Evolutionary conservation across 1,140 invertebrate species (phyloP).

Genomic region (Diploscapter pachys): DNA sequence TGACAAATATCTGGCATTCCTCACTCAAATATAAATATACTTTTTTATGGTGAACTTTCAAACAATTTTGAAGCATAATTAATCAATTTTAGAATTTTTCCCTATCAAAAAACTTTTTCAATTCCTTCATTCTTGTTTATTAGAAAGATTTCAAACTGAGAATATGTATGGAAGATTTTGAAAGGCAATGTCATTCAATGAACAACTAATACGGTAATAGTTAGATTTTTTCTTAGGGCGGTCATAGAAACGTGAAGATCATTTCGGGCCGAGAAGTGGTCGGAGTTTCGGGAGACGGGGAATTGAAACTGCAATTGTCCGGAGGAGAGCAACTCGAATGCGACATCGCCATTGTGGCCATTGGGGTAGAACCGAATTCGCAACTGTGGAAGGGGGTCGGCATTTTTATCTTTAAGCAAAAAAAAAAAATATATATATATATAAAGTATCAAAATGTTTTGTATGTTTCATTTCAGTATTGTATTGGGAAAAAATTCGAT

Average conservation of each 20-base stretch:
- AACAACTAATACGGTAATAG: neutral
- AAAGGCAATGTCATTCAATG: neutral
- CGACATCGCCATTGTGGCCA: slow-evolving; percentile 90
- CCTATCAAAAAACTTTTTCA: neutral
- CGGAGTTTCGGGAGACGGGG: neutral
- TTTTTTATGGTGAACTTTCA: neutral
- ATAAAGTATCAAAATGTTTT: neutral
- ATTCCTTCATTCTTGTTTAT: neutral
- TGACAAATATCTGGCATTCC: neutral
- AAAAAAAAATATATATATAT: too few relatives aligned
- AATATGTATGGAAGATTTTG: neutral
- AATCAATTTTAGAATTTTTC: neutral
- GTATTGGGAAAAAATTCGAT: slow-evolving; percentile 2
- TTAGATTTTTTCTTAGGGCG: too few relatives aligned
- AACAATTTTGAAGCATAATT: too few relatives aligned
- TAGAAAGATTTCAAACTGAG: neutral
- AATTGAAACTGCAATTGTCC: neutral
- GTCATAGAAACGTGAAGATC: neutral
- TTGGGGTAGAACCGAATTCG: slow-evolving; percentile 74
- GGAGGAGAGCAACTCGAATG: slow-evolving; percentile 66
- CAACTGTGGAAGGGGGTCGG: slow-evolving; percentile 44
- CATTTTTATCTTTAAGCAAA: neutral
- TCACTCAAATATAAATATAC: neutral
- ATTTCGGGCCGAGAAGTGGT: neutral
- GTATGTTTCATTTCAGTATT: slow-evolving; percentile 33